Evolutionary conservation across 2,888 invertebrate genomes (phyloP).

Genomic region (Clusia tigrina): DNA sequence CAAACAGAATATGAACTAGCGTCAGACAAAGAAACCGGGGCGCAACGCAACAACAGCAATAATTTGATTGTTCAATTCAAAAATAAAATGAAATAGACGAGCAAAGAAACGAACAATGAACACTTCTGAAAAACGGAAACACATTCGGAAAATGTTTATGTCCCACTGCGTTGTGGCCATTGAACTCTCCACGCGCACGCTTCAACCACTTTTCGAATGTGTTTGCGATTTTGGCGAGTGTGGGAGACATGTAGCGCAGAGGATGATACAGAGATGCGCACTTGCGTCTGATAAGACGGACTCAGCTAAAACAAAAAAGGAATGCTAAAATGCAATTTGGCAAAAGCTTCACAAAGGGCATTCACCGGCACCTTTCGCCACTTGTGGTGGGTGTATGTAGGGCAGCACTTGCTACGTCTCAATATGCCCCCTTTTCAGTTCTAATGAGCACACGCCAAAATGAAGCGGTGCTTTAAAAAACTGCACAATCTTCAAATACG

Average conservation of each 20-base stretch:
- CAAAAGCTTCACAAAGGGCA: too few species aligned
- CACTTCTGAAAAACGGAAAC: slow-evolving; percentile 32
- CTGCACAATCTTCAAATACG: too few species aligned
- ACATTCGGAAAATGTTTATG: slow-evolving; percentile 1
- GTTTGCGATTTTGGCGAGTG: background rate
- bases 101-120: slow-evolving; percentile 17
- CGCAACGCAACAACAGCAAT: too few species aligned
- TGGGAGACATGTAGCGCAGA: background rate
- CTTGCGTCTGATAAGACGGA: background rate
- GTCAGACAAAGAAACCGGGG: too few species aligned
- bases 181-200: slow-evolving; percentile 17
- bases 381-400: too few species aligned
- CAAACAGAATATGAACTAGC: too few species aligned
- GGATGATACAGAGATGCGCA: background rate
- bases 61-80: too few species aligned
- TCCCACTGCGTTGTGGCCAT: slow-evolving; percentile 15
- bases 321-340: background rate
- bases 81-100: slow-evolving; percentile 3
- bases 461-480: too few species aligned
- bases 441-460: too few species aligned
- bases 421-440: too few species aligned
- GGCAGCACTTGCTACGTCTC: too few species aligned
- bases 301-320: background rate
- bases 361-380: too few species aligned
- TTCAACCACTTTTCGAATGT: slow-evolving; percentile 23